A percentile compares a stretch with the other conserved stretches of the same genome.
Evolutionary conservation across 1,140 invertebrate genomes (phyloP).

Genomic region (Nautilus pompilius): DNA sequence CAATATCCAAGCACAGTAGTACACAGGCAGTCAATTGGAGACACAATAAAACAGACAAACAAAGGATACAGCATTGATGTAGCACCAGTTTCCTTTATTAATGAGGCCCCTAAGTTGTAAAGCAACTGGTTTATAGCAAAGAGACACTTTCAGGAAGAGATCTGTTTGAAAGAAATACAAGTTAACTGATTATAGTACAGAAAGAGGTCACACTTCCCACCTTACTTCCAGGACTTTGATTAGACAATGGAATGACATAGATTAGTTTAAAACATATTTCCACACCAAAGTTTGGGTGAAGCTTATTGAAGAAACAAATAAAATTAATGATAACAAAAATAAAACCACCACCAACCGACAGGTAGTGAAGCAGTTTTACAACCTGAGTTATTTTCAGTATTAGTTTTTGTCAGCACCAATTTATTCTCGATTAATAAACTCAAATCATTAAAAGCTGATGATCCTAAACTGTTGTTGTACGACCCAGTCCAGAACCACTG

Average conservation of each 20-base stretch:
- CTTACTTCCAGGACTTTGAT: not conserved
- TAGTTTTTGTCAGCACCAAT: too few relatives aligned
- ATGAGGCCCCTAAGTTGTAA: conserved; percentile 81
- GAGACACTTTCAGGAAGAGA: conserved; percentile 16
- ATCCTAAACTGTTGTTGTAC: too few relatives aligned
- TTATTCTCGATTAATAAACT: too few relatives aligned
- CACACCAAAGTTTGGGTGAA: not conserved
- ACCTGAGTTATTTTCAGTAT: too few relatives aligned
- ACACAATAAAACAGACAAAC: not conserved
- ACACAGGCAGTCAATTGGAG: not conserved
- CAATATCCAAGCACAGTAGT: conserved; percentile 4
- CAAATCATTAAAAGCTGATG: too few relatives aligned
- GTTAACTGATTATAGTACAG: too few relatives aligned
- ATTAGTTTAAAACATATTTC: not conserved
- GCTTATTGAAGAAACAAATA: not conserved
- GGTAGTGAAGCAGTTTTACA: too few relatives aligned
- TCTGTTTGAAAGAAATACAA: conserved; percentile 16
- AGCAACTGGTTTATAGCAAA: conserved; percentile 21
- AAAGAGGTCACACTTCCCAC: not conserved
- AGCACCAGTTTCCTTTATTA: conserved; percentile 92
- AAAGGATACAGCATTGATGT: conserved; percentile 76
- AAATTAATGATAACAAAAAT: too few relatives aligned
- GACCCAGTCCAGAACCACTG: too few relatives aligned
- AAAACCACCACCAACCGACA: too few relatives aligned
- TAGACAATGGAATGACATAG: not conserved